Conservation (phyloP, 2,888 invertebrate genomes). For the Salticus scenicus region DNA sequence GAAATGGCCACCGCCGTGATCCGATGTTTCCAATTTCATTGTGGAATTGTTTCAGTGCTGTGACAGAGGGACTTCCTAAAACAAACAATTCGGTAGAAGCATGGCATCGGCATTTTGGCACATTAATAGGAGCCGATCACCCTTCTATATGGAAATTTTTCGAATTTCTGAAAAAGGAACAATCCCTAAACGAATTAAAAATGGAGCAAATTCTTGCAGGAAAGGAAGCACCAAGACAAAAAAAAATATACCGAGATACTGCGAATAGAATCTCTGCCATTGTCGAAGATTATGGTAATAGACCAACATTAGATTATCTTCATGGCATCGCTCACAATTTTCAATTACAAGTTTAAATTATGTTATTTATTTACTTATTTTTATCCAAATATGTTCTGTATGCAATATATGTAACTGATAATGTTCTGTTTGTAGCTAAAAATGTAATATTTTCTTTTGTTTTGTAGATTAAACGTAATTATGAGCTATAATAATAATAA, state of each 20-base stretch:
- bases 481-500: too few species aligned
- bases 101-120: not conserved
- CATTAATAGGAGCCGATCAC: not conserved
- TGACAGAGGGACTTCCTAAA: not conserved
- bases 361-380: too few species aligned
- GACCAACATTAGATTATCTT: not conserved
- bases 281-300: not conserved
- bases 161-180: not conserved
- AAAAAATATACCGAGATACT: not conserved
- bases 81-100: slow-evolving; percentile 1
- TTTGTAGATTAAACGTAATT: too few species aligned
- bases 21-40: not conserved
- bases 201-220: not conserved
- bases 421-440: too few species aligned
- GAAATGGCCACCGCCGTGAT: not conserved
- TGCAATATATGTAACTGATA: too few species aligned
- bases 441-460: too few species aligned
- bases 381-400: too few species aligned
- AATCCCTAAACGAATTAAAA: not conserved
- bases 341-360: not conserved
- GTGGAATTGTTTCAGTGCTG: not conserved
- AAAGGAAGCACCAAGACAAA: not conserved
- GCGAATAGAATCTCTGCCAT: not conserved
- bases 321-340: not conserved
- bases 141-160: not conserved